Percentiles rank a stretch among this genome's conserved stretches.
These are phyloP conservation scores for Lacerta agilis DNA, from an alignment of 2,797 vertebrate genomes.

Conservation along the genomic window DNA sequence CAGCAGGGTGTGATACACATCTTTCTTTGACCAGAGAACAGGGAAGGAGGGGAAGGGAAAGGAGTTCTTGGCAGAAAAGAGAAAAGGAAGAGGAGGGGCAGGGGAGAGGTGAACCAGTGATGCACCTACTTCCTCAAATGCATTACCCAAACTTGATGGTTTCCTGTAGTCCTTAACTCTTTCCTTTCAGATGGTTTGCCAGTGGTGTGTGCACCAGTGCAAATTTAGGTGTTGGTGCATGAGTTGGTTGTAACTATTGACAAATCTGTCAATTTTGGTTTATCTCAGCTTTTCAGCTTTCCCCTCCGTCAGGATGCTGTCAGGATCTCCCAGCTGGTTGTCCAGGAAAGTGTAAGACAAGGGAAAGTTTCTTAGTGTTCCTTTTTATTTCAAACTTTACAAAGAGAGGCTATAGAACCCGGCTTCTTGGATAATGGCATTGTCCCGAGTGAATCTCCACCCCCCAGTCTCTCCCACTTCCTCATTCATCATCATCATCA, in stretches of 20 bases:
- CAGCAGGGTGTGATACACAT: conserved; percentile 36
- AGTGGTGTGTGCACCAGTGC: background rate
- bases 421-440: too few species aligned
- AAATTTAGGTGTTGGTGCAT: background rate
- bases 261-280: too few species aligned
- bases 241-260: background rate
- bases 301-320: too few species aligned
- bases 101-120: background rate
- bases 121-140: background rate
- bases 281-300: too few species aligned
- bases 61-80: background rate
- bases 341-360: too few species aligned
- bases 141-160: background rate
- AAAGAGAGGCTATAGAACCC: too few species aligned
- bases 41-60: conserved; percentile 5
- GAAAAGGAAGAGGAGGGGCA: conserved; percentile 4
- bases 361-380: too few species aligned
- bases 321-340: too few species aligned
- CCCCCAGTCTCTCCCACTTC: too few species aligned
- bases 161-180: background rate
- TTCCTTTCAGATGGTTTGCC: background rate
- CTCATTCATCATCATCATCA: too few species aligned
- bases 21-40: conserved; percentile 48
- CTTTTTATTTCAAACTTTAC: too few species aligned
- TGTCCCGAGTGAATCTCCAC: too few species aligned